phyloP scores from a whole-genome alignment of 2,797 vertebrate genomes.

The Anguilla pacifica region DNA sequence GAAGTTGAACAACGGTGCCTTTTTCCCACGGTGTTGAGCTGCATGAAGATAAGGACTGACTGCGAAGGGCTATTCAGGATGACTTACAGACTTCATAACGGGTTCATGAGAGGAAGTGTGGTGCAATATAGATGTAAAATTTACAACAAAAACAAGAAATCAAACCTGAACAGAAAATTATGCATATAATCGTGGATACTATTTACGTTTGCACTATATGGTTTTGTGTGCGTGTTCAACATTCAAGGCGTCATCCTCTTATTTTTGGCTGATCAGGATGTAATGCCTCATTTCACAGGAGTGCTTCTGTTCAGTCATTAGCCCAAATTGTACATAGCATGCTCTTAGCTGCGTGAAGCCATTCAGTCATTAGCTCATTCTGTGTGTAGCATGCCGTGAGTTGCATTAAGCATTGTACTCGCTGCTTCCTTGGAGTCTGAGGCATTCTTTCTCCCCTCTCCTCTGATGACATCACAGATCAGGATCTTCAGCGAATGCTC shows the following conservation, averaged over 20 bases:
- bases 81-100: neutral
- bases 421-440: neutral
- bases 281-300: slow-evolving; percentile 3
- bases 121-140: neutral
- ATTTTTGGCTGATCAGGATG: neutral
- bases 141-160: neutral
- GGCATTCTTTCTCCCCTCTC: neutral
- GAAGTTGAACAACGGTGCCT: neutral
- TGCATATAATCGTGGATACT: neutral
- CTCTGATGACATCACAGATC: neutral
- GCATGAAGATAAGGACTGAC: neutral
- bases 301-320: neutral
- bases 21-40: neutral
- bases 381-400: neutral
- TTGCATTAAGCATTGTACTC: neutral
- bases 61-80: neutral
- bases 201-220: neutral
- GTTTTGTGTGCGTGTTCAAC: neutral
- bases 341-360: neutral
- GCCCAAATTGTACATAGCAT: neutral
- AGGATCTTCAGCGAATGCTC: neutral
- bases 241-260: neutral
- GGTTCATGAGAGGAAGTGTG: neutral
- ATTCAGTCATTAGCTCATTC: neutral
- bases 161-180: neutral